Conservation (phyloP, 2,888 invertebrate species). For the Catonia carolina region DNA sequence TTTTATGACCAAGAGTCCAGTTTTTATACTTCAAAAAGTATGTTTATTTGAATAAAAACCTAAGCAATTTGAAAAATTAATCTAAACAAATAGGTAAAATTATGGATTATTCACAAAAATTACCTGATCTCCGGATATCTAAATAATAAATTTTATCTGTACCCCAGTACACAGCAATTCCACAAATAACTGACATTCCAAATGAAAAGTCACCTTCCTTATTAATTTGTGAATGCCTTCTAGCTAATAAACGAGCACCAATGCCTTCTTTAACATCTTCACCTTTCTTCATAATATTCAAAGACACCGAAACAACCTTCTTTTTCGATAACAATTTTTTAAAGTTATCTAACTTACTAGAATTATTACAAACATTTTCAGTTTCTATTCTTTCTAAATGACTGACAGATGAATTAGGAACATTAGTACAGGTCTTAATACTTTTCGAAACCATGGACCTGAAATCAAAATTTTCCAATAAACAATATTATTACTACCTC, state of each 20-base stretch:
- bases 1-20: no score
- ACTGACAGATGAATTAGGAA: no score
- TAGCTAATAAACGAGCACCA: conserved; percentile 17
- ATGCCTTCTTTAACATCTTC: conserved; percentile 7
- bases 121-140: conserved; percentile 16
- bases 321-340: background rate
- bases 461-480: no score
- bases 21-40: no score
- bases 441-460: no score
- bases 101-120: no score
- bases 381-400: background rate
- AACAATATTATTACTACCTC: no score
- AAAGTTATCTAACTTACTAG: background rate
- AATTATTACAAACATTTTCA: background rate
- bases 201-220: conserved; percentile 12
- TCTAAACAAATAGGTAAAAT: no score
- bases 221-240: conserved; percentile 1
- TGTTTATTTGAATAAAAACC: no score
- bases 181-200: conserved; percentile 18
- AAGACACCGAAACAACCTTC: background rate
- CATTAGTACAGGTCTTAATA: no score
- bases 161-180: conserved; percentile 24
- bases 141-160: conserved; percentile 23
- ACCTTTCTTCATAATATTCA: background rate
- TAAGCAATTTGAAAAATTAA: no score